Conservation (phyloP, 2,797 vertebrate genomes). For the Rallus crepitans region DNA sequence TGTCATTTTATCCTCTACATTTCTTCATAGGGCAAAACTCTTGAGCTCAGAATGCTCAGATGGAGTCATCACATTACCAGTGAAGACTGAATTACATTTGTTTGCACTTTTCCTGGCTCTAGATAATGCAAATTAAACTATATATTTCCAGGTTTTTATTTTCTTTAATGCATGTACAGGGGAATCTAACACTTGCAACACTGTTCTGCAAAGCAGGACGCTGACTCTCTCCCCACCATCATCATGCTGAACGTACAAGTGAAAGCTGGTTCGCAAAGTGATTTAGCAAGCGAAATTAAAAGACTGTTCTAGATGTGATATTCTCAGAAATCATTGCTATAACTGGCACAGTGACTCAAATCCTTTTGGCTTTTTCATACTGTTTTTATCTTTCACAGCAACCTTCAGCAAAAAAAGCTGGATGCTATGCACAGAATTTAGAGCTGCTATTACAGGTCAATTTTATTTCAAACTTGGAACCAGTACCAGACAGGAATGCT, state of each 20-base stretch:
- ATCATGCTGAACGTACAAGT: background rate
- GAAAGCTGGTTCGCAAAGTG: background rate
- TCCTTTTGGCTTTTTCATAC: background rate
- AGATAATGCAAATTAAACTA: background rate
- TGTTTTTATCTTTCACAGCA: background rate
- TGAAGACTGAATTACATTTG: background rate
- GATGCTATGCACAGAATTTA: background rate
- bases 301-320: background rate
- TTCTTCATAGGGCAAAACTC: background rate
- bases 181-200: background rate
- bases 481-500: background rate
- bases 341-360: background rate
- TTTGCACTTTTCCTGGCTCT: background rate
- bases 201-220: background rate
- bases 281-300: background rate
- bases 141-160: background rate
- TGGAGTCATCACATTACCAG: background rate
- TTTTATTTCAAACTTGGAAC: slow-evolving; percentile 40
- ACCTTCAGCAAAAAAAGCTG: background rate
- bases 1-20: background rate
- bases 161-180: too few relatives aligned
- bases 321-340: background rate
- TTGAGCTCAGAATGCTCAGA: background rate
- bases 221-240: background rate
- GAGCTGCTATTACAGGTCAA: background rate